Conservation (phyloP, 1,140 invertebrate species). For the Drosophila fuyamai region DNA sequence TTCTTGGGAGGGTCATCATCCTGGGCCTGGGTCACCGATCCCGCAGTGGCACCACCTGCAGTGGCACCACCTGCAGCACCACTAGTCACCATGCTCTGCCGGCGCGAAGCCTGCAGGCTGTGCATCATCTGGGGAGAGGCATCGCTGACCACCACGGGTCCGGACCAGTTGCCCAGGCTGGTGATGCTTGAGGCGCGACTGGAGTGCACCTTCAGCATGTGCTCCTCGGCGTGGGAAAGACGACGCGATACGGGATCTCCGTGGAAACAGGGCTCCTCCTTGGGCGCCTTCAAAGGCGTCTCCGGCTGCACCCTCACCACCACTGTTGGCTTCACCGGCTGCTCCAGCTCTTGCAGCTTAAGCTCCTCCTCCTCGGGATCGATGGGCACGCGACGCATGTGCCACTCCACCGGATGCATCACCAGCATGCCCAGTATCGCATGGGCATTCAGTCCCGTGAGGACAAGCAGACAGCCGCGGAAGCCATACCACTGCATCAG, state of each 20-base stretch:
- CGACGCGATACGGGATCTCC: slow-evolving; percentile 23
- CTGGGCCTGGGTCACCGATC: not conserved
- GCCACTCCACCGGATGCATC: slow-evolving; percentile 89
- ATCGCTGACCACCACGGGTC: slow-evolving; percentile 77
- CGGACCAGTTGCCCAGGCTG: slow-evolving; percentile 84
- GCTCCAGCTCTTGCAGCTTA: slow-evolving; percentile 6
- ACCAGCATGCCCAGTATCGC: slow-evolving; percentile 87
- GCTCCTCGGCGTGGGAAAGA: slow-evolving; percentile 59
- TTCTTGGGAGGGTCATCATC: slow-evolving; percentile 2
- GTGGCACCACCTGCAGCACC: not conserved
- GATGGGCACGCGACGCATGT: slow-evolving; percentile 85
- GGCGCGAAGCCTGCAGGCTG: slow-evolving; percentile 62
- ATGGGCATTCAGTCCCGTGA: slow-evolving; percentile 87
- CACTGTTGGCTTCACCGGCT: slow-evolving; percentile 13
- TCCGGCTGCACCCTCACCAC: slow-evolving; percentile 58
- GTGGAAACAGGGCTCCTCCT: slow-evolving; percentile 27
- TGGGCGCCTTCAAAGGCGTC: slow-evolving; percentile 42
- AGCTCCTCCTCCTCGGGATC: slow-evolving; percentile 48
- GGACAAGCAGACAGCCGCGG: slow-evolving; percentile 87
- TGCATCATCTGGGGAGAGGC: slow-evolving; percentile 74
- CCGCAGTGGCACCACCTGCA: not conserved
- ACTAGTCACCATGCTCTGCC: slow-evolving; percentile 22
- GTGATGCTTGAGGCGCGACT: slow-evolving; percentile 81
- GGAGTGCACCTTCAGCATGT: slow-evolving; percentile 41
- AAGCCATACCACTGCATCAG: slow-evolving; percentile 87